Evolutionary conservation across 2,888 invertebrate genomes (phyloP).

Genomic region (Lottia gigantea): DNA sequence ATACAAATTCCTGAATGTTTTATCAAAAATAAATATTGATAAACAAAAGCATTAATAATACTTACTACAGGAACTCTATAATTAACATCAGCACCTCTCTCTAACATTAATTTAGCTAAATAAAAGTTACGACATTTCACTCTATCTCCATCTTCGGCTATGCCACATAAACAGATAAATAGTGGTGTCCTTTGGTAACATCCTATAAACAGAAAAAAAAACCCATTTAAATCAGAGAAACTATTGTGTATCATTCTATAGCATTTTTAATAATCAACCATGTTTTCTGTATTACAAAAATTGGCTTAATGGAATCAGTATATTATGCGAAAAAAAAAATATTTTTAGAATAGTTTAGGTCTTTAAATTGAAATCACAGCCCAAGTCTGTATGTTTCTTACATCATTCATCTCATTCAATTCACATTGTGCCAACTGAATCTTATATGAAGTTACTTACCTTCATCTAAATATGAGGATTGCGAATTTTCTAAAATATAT

Average conservation of each 20-base stretch:
- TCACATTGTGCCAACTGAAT: background rate
- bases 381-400: too few relatives aligned
- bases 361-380: too few relatives aligned
- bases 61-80: slow-evolving; percentile 57
- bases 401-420: too few relatives aligned
- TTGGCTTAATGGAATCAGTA: too few relatives aligned
- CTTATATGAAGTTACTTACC: slow-evolving; percentile 35
- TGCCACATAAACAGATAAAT: slow-evolving; percentile 60
- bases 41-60: slow-evolving; percentile 6
- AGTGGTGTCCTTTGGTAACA: slow-evolving; percentile 62
- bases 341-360: too few relatives aligned
- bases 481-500: slow-evolving; percentile 47
- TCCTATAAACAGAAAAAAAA: slow-evolving; percentile 38
- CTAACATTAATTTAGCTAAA: slow-evolving; percentile 55
- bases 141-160: slow-evolving; percentile 45
- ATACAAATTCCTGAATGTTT: too few relatives aligned
- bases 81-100: slow-evolving; percentile 60
- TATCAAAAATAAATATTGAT: too few relatives aligned
- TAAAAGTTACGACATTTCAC: slow-evolving; percentile 53
- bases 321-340: too few relatives aligned
- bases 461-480: slow-evolving; percentile 61
- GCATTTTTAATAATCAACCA: too few relatives aligned
- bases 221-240: background rate
- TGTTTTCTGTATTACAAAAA: too few relatives aligned
- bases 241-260: too few relatives aligned